These are phyloP conservation scores for Anoplopoma fimbria DNA, from an alignment of 2,113 vertebrate species.

Conservation along the genomic window DNA sequence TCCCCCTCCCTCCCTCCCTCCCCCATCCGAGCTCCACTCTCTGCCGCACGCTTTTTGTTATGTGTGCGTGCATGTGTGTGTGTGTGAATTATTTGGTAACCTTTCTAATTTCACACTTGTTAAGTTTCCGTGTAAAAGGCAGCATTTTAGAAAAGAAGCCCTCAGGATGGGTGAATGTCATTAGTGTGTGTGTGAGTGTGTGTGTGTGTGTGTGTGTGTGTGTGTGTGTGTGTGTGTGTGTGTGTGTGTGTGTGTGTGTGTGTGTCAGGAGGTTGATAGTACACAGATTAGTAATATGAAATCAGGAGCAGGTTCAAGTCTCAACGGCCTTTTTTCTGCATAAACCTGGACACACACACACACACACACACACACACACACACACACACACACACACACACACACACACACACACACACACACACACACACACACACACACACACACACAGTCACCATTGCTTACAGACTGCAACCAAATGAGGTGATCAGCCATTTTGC, in stretches of 20 bases:
- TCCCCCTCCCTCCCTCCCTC: not conserved
- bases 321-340: slow-evolving; percentile 30
- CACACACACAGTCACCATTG: slow-evolving; percentile 21
- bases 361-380: slow-evolving; percentile 25
- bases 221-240: slow-evolving; percentile 15
- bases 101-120: slow-evolving; percentile 88
- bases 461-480: slow-evolving; percentile 48
- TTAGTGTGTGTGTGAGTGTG: slow-evolving; percentile 64
- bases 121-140: slow-evolving; percentile 83
- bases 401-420: slow-evolving; percentile 27
- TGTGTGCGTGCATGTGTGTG: slow-evolving; percentile 41
- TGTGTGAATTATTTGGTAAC: slow-evolving; percentile 77
- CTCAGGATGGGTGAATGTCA: slow-evolving; percentile 76
- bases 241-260: slow-evolving; percentile 47
- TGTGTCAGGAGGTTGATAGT: slow-evolving; percentile 18
- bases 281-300: slow-evolving; percentile 49
- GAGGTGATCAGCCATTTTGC: slow-evolving; percentile 55
- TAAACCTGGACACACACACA: slow-evolving; percentile 15
- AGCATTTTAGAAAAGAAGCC: slow-evolving; percentile 78
- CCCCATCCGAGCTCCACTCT: slow-evolving; percentile 58
- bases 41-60: slow-evolving; percentile 58
- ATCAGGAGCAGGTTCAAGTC: slow-evolving; percentile 38
- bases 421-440: not conserved
- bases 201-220: slow-evolving; percentile 26
- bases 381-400: slow-evolving; percentile 32